Conservation (phyloP, 2,113 vertebrate genomes). For the Mohoua ochrocephala region DNA sequence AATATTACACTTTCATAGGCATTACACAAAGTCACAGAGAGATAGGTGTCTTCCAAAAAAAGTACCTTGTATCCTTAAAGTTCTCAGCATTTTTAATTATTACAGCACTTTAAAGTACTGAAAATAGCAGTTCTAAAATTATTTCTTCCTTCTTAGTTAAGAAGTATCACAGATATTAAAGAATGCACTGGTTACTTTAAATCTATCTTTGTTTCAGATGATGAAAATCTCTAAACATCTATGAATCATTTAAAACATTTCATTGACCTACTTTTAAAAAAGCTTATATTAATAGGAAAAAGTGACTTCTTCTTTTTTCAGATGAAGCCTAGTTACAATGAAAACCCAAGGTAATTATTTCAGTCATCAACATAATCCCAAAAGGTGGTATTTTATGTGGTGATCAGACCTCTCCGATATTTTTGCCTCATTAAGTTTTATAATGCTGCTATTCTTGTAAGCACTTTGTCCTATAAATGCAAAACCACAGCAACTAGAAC, state of each 20-base stretch:
- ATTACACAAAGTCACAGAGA: not conserved
- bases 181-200: not conserved
- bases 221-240: conserved; percentile 15
- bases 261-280: not conserved
- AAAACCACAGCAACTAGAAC: conserved; percentile 46
- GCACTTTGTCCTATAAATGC: conserved; percentile 50
- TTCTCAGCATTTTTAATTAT: not conserved
- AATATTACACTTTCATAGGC: not conserved
- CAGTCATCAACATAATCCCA: conserved; percentile 41
- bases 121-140: not conserved
- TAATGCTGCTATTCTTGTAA: conserved; percentile 48
- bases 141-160: not conserved
- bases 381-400: conserved; percentile 44
- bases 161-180: not conserved
- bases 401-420: conserved; percentile 27
- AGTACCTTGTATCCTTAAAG: not conserved
- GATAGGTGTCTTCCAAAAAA: not conserved
- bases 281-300: not conserved
- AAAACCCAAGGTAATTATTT: conserved; percentile 23
- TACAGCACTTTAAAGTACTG: not conserved
- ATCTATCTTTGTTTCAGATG: not conserved
- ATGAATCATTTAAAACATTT: not conserved
- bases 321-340: not conserved
- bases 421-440: conserved; percentile 59
- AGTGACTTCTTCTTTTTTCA: not conserved